Percentiles rank a stretch among this genome's conserved stretches.
phyloP scores from a whole-genome alignment of 2,113 vertebrate genomes.

The Anguilla rostrata region DNA sequence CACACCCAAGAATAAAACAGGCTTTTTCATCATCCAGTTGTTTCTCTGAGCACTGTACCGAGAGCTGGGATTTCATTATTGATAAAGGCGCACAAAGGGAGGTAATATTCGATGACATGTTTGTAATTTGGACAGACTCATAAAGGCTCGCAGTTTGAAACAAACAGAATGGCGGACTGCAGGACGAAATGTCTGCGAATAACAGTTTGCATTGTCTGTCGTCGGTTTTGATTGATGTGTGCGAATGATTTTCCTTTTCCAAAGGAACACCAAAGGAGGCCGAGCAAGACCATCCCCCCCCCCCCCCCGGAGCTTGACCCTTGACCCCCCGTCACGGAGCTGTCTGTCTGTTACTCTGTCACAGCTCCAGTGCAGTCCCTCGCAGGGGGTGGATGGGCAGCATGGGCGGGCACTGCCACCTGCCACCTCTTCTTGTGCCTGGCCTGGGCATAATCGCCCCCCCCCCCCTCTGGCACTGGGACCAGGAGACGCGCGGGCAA shows the following conservation, averaged over 20 bases:
- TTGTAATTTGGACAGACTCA: not conserved
- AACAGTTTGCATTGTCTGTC: slow-evolving; percentile 8
- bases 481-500: slow-evolving; percentile 11
- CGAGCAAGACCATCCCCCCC: not conserved
- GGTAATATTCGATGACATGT: not conserved
- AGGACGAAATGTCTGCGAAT: not conserved
- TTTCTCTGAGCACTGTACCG: not conserved
- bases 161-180: slow-evolving; percentile 24
- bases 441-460: slow-evolving; percentile 35
- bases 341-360: slow-evolving; percentile 23
- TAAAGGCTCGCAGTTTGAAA: not conserved
- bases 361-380: not conserved
- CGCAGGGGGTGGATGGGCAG: not conserved
- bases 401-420: not conserved
- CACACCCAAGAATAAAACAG: no score
- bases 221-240: slow-evolving; percentile 24
- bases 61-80: not conserved
- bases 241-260: slow-evolving; percentile 4
- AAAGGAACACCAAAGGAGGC: not conserved
- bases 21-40: not conserved
- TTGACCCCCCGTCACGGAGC: slow-evolving; percentile 18
- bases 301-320: not conserved
- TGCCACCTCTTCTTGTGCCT: slow-evolving; percentile 17
- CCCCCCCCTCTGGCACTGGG: not conserved
- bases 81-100: not conserved